Conservation (phyloP, 2,888 invertebrate genomes). For the Podabrus alpinus region DNA sequence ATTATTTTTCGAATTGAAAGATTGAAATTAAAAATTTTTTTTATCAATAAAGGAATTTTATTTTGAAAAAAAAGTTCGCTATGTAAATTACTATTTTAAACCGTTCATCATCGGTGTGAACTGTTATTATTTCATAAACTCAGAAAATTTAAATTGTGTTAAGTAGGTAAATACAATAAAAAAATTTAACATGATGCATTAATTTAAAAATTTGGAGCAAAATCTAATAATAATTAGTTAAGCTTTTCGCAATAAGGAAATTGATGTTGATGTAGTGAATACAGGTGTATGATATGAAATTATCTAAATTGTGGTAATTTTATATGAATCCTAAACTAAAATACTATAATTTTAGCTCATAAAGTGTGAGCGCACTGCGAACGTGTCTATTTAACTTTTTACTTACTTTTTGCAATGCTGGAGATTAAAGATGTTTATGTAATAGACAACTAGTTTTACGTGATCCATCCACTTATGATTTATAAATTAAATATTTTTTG, state of each 20-base stretch:
- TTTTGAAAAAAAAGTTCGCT: neutral
- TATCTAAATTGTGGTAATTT: conserved; percentile 23
- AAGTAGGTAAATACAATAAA: neutral
- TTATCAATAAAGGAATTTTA: no score
- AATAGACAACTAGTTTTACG: neutral
- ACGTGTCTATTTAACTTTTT: conserved; percentile 12
- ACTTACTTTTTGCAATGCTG: neutral
- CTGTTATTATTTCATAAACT: neutral
- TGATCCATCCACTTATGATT: neutral
- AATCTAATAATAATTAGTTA: neutral
- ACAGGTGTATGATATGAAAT: conserved; percentile 9
- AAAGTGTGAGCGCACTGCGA: conserved; percentile 8
- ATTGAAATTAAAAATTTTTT: neutral
- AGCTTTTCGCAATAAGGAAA: conserved; percentile 9
- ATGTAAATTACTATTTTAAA: neutral
- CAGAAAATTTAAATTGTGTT: neutral
- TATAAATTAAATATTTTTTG: neutral
- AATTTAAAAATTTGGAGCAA: neutral
- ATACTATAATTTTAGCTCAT: conserved; percentile 23
- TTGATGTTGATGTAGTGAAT: neutral
- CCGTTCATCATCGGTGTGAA: neutral
- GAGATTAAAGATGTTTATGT: conserved; percentile 5
- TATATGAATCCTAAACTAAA: neutral
- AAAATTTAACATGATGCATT: neutral
- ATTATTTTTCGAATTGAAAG: neutral